A percentile compares a stretch with the other conserved stretches of the same genome.
phyloP scores from a whole-genome alignment of 1,140 invertebrate genomes.

The Leptoteleia sp. region DNA sequence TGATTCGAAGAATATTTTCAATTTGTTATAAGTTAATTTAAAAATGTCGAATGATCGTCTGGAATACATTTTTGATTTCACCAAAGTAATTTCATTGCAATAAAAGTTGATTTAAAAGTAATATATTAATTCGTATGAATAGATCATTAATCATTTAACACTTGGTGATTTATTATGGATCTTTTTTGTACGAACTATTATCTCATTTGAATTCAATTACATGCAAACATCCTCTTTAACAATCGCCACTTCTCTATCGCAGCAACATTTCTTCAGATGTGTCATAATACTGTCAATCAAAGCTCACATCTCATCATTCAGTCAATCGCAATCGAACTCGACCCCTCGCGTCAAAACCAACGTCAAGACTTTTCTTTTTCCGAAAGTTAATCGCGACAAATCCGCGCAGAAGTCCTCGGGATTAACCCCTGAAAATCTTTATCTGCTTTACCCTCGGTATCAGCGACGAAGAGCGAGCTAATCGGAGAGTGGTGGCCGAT shows the following conservation, averaged over 20 bases:
- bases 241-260: slow-evolving; percentile 2
- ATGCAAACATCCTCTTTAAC: too few relatives aligned
- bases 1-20: too few relatives aligned
- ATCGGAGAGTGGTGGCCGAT: slow-evolving; percentile 39
- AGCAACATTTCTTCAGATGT: slow-evolving; percentile 4
- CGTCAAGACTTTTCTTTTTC: slow-evolving; percentile 28
- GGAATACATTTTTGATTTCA: too few relatives aligned
- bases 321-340: slow-evolving; percentile 1
- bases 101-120: too few relatives aligned
- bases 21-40: too few relatives aligned
- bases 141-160: too few relatives aligned
- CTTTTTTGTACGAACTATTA: too few relatives aligned
- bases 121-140: too few relatives aligned
- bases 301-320: background rate
- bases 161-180: too few relatives aligned
- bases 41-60: too few relatives aligned
- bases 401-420: slow-evolving; percentile 14
- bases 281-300: slow-evolving; percentile 43
- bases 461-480: slow-evolving; percentile 11
- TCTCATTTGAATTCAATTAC: too few relatives aligned
- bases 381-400: slow-evolving; percentile 46
- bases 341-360: background rate
- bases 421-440: slow-evolving; percentile 53
- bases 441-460: slow-evolving; percentile 38
- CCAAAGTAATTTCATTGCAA: too few relatives aligned